Percentiles rank a stretch among this genome's conserved stretches.
Conservation (phyloP, 2,113 vertebrate genomes). For the Phylloscopus trochiloides region DNA sequence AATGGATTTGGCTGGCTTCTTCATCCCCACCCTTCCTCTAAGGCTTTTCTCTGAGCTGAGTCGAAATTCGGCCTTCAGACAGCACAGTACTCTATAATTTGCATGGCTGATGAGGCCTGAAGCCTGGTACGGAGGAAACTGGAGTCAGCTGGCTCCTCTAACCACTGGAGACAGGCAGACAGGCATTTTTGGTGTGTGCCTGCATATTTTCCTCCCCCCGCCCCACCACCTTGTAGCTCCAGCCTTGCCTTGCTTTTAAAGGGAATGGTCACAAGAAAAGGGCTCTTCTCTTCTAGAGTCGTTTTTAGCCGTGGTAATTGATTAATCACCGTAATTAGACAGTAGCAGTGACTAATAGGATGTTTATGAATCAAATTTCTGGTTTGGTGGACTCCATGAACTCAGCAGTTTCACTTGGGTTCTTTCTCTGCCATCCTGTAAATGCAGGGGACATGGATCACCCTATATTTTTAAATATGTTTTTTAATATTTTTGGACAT, state of each 20-base stretch:
- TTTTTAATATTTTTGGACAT: not conserved
- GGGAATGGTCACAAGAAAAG: not conserved
- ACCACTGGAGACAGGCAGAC: conserved; percentile 74
- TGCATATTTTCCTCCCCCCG: not conserved
- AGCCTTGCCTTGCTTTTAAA: conserved; percentile 23
- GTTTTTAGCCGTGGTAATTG: conserved; percentile 40
- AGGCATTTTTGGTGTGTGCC: conserved; percentile 67
- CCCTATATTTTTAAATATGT: not conserved
- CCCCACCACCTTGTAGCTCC: not conserved
- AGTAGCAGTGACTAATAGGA: conserved; percentile 51
- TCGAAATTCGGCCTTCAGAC: conserved; percentile 73
- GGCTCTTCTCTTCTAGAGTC: not conserved
- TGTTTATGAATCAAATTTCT: conserved; percentile 36
- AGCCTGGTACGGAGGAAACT: conserved; percentile 73
- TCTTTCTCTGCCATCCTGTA: not conserved
- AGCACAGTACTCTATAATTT: conserved; percentile 78
- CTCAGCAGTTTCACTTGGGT: conserved; percentile 10
- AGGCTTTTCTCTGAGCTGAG: conserved; percentile 69
- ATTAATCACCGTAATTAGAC: conserved; percentile 55
- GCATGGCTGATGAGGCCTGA: conserved; percentile 77
- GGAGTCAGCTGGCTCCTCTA: conserved; percentile 67
- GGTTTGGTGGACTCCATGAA: conserved; percentile 4
- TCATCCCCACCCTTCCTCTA: conserved; percentile 78
- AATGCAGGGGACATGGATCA: not conserved
- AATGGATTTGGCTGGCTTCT: conserved; percentile 76